phyloP scores from a whole-genome alignment of 2,888 invertebrate species.

The Nasonovia ribisnigri region DNA sequence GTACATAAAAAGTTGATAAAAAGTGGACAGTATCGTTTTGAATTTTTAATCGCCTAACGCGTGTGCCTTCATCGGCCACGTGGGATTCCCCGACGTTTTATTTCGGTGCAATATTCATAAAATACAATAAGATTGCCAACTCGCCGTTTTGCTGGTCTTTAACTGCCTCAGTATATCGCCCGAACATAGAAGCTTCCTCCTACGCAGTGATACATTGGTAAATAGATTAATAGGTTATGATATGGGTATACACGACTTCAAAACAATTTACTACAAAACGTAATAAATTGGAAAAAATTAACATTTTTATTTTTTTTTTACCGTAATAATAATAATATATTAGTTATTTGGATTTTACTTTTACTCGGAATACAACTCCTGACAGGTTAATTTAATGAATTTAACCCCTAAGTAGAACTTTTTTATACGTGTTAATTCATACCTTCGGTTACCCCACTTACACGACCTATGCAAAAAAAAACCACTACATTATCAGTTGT shows the following conservation, averaged over 20 bases:
- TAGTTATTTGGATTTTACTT: background rate
- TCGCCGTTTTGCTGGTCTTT: background rate
- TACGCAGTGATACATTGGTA: background rate
- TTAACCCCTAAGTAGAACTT: background rate
- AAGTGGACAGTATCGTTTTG: background rate
- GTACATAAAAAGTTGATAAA: background rate
- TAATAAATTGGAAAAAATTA: background rate
- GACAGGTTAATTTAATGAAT: background rate
- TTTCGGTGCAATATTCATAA: background rate
- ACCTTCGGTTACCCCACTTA: background rate
- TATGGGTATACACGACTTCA: background rate
- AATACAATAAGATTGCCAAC: background rate
- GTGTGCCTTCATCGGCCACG: constrained; percentile 9
- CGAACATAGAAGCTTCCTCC: background rate
- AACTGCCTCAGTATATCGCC: background rate
- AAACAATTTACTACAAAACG: background rate
- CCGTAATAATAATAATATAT: background rate
- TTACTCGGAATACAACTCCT: background rate
- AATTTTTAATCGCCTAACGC: constrained; percentile 14
- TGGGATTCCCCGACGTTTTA: background rate
- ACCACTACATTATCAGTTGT: background rate
- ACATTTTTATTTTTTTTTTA: background rate
- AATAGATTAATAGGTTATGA: background rate
- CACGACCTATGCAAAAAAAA: background rate
- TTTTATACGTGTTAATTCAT: background rate